These are phyloP conservation scores for Periophthalmus modestus DNA, from an alignment of 2,113 vertebrate species.

Conservation along the genomic window DNA sequence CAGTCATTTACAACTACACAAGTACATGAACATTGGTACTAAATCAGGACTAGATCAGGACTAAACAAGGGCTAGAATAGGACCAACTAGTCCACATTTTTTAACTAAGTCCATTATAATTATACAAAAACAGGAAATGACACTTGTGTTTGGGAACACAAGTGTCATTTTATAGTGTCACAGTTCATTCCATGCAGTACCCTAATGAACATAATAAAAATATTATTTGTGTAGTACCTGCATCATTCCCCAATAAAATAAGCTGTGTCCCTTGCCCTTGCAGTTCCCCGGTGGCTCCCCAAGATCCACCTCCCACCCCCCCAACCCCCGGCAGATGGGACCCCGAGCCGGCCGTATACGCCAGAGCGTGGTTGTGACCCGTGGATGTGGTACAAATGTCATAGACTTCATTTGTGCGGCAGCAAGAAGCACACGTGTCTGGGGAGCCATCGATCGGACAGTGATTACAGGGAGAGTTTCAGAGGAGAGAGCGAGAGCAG, in stretches of 20 bases:
- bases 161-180: not conserved
- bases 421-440: conserved; percentile 62
- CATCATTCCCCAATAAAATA: not conserved
- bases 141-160: not conserved
- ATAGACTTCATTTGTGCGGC: conserved; percentile 59
- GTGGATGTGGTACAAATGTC: conserved; percentile 62
- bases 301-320: not conserved
- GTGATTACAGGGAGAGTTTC: conserved; percentile 60
- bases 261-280: not conserved
- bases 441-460: conserved; percentile 74
- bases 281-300: conserved; percentile 1
- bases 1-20: too few relatives aligned
- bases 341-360: conserved; percentile 16
- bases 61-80: too few relatives aligned
- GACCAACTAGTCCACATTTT: too few relatives aligned
- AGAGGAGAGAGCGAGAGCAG: conserved; percentile 53
- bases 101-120: too few relatives aligned
- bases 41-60: too few relatives aligned
- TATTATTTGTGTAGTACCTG: not conserved
- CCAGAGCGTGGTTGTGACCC: conserved; percentile 35
- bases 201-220: conserved; percentile 3
- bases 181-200: not conserved
- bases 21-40: too few relatives aligned
- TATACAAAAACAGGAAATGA: too few relatives aligned
- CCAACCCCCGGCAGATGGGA: not conserved